These are phyloP conservation scores for Chaetorhynchus papuensis DNA, from an alignment of 2,113 vertebrate species.

Conservation along the genomic window DNA sequence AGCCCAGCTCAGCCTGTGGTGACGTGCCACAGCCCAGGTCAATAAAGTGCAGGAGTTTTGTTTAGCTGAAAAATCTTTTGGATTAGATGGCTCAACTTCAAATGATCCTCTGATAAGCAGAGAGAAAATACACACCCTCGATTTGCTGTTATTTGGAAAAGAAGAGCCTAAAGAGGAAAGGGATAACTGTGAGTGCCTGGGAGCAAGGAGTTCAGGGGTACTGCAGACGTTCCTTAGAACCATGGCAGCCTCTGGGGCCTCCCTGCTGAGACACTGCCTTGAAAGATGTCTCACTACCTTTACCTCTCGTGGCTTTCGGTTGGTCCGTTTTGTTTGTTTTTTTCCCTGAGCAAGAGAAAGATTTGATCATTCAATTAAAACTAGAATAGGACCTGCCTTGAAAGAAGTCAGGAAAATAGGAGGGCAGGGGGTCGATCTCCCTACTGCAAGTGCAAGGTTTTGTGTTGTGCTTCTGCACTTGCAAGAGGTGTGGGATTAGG, in stretches of 20 bases:
- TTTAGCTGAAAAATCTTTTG: neutral
- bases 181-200: neutral
- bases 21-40: neutral
- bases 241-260: neutral
- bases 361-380: neutral
- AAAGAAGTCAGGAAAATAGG: neutral
- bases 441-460: neutral
- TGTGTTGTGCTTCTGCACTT: neutral
- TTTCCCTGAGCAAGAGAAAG: neutral
- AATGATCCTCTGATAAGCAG: neutral
- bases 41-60: slow-evolving; percentile 1
- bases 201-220: neutral
- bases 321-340: neutral
- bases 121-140: neutral
- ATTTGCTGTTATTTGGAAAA: neutral
- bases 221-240: neutral
- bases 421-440: neutral
- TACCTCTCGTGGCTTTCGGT: neutral
- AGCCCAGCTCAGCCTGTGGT: neutral
- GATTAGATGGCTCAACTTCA: slow-evolving; percentile 38
- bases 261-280: neutral
- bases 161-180: neutral
- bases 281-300: neutral
- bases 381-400: neutral
- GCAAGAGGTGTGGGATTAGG: neutral